A percentile compares a stretch with the other conserved stretches of the same genome.
These are phyloP conservation scores for Microchirus variegatus DNA, from an alignment of 2,797 vertebrate genomes.

Conservation along the genomic window DNA sequence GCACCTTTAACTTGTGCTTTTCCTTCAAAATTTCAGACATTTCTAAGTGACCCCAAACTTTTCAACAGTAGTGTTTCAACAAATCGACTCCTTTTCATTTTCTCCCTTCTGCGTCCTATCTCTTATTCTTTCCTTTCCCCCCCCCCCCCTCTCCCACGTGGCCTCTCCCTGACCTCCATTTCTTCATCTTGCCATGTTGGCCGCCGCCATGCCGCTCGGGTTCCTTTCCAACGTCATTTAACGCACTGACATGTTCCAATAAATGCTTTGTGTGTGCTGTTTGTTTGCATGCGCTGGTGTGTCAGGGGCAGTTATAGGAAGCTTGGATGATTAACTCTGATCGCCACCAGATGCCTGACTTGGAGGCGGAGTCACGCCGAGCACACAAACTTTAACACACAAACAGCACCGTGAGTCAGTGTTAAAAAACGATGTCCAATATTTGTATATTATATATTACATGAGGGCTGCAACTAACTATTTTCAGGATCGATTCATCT, in stretches of 20 bases:
- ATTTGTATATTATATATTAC: too few relatives aligned
- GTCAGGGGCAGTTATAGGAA: constrained; percentile 62
- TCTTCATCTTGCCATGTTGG: constrained; percentile 21
- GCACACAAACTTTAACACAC: constrained; percentile 17
- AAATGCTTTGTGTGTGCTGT: constrained; percentile 25
- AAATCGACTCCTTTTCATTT: too few relatives aligned
- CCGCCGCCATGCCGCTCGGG: constrained; percentile 1
- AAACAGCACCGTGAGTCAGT: too few relatives aligned
- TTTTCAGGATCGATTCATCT: too few relatives aligned
- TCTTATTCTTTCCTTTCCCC: constrained; percentile 1
- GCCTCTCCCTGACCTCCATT: constrained; percentile 26
- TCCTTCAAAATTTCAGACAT: too few relatives aligned
- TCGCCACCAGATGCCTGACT: constrained; percentile 72
- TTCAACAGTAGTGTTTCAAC: too few relatives aligned
- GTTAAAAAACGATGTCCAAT: too few relatives aligned
- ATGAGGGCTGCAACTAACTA: too few relatives aligned
- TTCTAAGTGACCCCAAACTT: too few relatives aligned
- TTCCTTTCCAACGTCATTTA: constrained; percentile 26
- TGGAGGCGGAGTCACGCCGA: constrained; percentile 46
- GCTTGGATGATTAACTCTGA: constrained; percentile 76
- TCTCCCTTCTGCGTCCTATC: constrained; percentile 15
- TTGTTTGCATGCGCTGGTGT: constrained; percentile 46
- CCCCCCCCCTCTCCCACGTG: not conserved
- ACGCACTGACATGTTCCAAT: constrained; percentile 38
- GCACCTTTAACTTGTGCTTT: too few relatives aligned